A percentile compares a stretch with the other conserved stretches of the same genome.
phyloP scores from a whole-genome alignment of 2,888 invertebrate species.

The Ichneumon xanthorius region DNA sequence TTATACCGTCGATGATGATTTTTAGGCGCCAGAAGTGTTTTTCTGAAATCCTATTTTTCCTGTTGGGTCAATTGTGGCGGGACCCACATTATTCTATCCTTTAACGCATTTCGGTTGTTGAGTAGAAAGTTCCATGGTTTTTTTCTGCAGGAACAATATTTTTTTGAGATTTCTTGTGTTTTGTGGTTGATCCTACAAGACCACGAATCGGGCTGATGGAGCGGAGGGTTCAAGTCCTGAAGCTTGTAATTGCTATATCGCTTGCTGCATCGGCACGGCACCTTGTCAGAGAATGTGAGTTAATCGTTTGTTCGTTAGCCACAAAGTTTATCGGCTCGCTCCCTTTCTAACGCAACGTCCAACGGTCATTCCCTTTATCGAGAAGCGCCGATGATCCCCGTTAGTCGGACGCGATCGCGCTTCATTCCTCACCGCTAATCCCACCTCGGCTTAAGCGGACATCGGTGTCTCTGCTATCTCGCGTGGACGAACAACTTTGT shows the following conservation, averaged over 20 bases:
- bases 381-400: constrained; percentile 77
- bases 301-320: constrained; percentile 52
- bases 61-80: background rate
- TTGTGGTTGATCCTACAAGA: background rate
- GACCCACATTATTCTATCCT: background rate
- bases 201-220: background rate
- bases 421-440: constrained; percentile 83
- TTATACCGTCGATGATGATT: constrained; percentile 35
- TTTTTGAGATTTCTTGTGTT: background rate
- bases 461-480: constrained; percentile 39
- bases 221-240: background rate
- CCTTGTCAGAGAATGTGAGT: constrained; percentile 7
- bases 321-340: constrained; percentile 51
- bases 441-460: constrained; percentile 69
- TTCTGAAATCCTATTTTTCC: background rate
- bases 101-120: background rate
- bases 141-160: background rate
- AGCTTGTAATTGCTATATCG: background rate
- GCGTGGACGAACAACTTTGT: constrained; percentile 30
- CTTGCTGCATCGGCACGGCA: background rate
- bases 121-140: background rate
- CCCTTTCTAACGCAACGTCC: constrained; percentile 39
- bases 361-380: constrained; percentile 76
- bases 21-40: constrained; percentile 28
- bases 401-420: constrained; percentile 76